A percentile compares a stretch with the other conserved stretches of the same genome.
phyloP scores from a whole-genome alignment of 2,888 invertebrate genomes.

The Eupsilia transversa region DNA sequence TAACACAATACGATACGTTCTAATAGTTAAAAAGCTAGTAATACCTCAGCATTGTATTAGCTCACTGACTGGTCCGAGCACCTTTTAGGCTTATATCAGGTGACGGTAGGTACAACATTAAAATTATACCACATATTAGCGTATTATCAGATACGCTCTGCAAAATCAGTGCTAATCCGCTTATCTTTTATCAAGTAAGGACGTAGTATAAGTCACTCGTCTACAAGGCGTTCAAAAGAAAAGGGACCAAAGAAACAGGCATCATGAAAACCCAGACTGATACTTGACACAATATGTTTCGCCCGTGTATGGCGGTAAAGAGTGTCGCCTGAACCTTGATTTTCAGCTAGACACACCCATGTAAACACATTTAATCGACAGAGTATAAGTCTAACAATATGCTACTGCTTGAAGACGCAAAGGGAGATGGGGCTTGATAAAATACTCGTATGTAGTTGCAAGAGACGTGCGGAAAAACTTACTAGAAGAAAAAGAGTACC shows the following conservation, averaged over 20 bases:
- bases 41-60: background rate
- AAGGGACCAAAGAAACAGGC: background rate
- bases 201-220: background rate
- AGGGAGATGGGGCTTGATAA: constrained; percentile 20
- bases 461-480: no score
- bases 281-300: background rate
- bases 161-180: background rate
- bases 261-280: background rate
- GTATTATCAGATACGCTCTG: background rate
- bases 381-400: constrained; percentile 4
- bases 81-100: background rate
- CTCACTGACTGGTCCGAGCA: background rate
- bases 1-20: background rate
- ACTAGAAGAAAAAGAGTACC: background rate
- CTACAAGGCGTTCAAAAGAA: background rate
- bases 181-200: background rate
- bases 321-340: background rate
- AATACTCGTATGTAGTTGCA: background rate
- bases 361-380: constrained; percentile 44
- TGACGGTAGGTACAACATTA: background rate
- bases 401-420: constrained; percentile 30
- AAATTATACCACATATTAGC: background rate
- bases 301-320: no score
- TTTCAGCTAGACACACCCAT: constrained; percentile 2
- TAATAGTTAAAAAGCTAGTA: background rate